phyloP scores from a whole-genome alignment of 2,888 invertebrate species.

The Tinea semifulvella region DNA sequence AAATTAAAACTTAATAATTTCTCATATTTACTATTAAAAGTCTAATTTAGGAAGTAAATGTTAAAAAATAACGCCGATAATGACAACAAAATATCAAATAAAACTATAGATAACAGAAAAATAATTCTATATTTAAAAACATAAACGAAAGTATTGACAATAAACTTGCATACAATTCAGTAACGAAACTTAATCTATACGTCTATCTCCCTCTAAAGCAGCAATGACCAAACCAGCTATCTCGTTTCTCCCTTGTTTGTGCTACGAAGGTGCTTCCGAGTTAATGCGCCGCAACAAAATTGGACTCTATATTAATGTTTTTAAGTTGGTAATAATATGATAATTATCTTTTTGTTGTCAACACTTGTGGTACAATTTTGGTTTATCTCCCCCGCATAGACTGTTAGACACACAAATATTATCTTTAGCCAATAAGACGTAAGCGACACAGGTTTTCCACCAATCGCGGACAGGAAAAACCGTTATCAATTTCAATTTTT shows the following conservation, averaged over 20 bases:
- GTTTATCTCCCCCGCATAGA: conserved; percentile 58
- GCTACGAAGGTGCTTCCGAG: background rate
- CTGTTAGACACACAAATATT: conserved; percentile 56
- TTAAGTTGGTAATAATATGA: conserved; percentile 22
- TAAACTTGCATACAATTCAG: too few relatives aligned
- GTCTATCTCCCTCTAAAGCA: background rate
- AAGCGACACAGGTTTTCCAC: conserved; percentile 45
- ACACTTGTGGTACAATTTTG: conserved; percentile 54
- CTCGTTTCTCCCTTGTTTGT: background rate
- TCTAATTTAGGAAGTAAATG: too few relatives aligned
- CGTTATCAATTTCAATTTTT: background rate
- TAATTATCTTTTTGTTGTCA: conserved; percentile 37
- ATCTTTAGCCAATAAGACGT: conserved; percentile 63
- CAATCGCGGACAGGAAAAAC: conserved; percentile 35
- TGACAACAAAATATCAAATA: too few relatives aligned
- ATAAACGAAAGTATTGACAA: too few relatives aligned
- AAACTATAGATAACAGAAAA: too few relatives aligned
- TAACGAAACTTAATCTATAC: conserved; percentile 1
- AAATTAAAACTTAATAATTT: too few relatives aligned
- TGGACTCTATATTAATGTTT: conserved; percentile 21
- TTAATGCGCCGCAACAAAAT: conserved; percentile 1
- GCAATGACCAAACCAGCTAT: background rate
- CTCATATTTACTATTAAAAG: too few relatives aligned
- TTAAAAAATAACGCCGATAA: too few relatives aligned
- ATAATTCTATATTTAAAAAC: too few relatives aligned